phyloP scores from a whole-genome alignment of 2,888 invertebrate species.

The Leistus spinibarbis region DNA sequence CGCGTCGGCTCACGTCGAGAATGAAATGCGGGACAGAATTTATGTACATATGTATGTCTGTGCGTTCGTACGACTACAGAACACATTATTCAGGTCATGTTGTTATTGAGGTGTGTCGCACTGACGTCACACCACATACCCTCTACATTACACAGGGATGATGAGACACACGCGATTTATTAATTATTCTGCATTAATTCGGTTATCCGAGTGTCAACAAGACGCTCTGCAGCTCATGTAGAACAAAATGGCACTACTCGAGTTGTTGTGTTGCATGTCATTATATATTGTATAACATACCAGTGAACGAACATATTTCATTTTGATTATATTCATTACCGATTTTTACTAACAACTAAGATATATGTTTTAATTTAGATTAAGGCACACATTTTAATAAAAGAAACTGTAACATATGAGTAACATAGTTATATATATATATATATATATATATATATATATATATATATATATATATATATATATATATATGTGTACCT shows the following conservation, averaged over 20 bases:
- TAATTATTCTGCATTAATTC: constrained; percentile 35
- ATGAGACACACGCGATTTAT: constrained; percentile 22
- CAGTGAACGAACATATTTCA: neutral
- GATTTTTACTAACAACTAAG: no score
- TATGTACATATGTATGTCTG: neutral
- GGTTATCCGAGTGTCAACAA: constrained; percentile 27
- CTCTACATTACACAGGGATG: constrained; percentile 1
- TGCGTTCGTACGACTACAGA: neutral
- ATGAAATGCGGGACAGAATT: neutral
- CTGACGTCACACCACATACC: neutral
- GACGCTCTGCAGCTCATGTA: neutral
- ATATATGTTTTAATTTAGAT: no score
- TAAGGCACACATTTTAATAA: no score
- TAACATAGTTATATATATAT: no score
- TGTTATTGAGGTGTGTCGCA: constrained; percentile 22
- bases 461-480: no score
- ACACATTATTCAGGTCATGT: constrained; percentile 28
- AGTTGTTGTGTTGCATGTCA: neutral
- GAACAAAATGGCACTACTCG: constrained; percentile 9
- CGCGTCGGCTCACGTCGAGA: neutral
- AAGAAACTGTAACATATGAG: no score
- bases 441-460: no score
- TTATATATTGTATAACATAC: neutral
- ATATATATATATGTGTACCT: no score
- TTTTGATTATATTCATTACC: no score